Percentiles rank a stretch among this genome's conserved stretches.
Conservation (phyloP, 2,888 invertebrate genomes). For the Pantelozetes paolii region DNA sequence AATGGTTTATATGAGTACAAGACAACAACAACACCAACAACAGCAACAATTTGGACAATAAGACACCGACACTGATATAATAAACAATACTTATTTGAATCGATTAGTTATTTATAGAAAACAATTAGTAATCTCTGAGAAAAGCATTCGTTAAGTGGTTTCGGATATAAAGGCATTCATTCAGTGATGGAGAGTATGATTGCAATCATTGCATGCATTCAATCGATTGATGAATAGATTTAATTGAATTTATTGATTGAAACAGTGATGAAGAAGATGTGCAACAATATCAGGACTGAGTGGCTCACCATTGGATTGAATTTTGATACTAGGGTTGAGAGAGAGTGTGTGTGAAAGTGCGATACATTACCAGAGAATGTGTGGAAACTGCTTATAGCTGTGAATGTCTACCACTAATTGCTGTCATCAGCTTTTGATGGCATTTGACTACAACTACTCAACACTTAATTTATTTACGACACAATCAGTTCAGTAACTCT, state of each 20-base stretch:
- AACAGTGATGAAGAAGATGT: background rate
- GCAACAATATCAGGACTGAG: constrained; percentile 34
- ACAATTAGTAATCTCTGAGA: background rate
- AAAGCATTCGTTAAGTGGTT: background rate
- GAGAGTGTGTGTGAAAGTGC: background rate
- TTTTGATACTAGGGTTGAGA: background rate
- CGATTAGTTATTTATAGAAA: too few species aligned
- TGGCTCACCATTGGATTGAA: constrained; percentile 5
- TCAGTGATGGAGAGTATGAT: background rate
- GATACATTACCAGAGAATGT: constrained; percentile 9
- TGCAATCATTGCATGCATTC: background rate
- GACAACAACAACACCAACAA: too few species aligned
- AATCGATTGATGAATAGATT: background rate
- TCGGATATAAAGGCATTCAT: background rate
- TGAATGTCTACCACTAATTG: background rate
- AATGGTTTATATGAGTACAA: too few species aligned
- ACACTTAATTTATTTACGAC: background rate
- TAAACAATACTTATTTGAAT: too few species aligned
- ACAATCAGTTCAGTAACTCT: background rate
- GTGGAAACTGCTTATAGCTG: background rate
- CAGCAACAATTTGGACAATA: too few species aligned
- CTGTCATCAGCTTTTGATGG: background rate
- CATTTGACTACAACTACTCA: constrained; percentile 15
- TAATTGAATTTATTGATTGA: background rate
- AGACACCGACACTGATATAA: too few species aligned